These are phyloP conservation scores for Eulemur albifrons DNA, from an alignment of 2,797 vertebrate genomes.

Conservation along the genomic window DNA sequence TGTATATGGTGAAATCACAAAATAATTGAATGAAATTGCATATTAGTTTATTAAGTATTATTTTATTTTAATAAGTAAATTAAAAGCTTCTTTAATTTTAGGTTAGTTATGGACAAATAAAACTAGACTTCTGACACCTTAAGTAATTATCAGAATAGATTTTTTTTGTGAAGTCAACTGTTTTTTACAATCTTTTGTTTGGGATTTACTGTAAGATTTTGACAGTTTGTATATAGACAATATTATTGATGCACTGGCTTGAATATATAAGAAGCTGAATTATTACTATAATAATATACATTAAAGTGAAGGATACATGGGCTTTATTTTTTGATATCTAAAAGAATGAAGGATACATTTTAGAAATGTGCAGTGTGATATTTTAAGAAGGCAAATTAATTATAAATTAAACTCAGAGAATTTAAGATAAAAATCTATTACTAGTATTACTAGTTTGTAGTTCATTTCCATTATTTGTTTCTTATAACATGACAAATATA, in stretches of 20 bases:
- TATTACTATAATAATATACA: neutral
- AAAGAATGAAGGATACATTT: constrained; percentile 6
- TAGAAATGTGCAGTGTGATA: neutral
- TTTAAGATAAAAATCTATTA: neutral
- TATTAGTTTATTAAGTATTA: neutral
- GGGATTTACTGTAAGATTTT: neutral
- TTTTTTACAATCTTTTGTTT: neutral
- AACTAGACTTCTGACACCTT: neutral
- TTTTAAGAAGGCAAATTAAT: neutral
- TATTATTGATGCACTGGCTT: neutral
- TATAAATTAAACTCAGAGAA: neutral
- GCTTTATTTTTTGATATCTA: neutral
- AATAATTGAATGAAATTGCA: neutral
- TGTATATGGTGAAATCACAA: constrained; percentile 12
- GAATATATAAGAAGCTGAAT: neutral
- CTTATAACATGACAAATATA: neutral
- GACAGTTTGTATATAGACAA: neutral
- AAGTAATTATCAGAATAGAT: neutral
- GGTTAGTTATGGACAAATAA: neutral
- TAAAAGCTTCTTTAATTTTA: constrained; percentile 19
- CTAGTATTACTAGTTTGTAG: neutral
- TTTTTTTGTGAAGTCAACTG: neutral
- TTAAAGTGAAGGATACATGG: neutral
- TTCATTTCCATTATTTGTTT: neutral
- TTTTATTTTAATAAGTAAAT: constrained; percentile 17